phyloP scores from a whole-genome alignment of 2,113 vertebrate species.

The Sakesphorus luctuosus region DNA sequence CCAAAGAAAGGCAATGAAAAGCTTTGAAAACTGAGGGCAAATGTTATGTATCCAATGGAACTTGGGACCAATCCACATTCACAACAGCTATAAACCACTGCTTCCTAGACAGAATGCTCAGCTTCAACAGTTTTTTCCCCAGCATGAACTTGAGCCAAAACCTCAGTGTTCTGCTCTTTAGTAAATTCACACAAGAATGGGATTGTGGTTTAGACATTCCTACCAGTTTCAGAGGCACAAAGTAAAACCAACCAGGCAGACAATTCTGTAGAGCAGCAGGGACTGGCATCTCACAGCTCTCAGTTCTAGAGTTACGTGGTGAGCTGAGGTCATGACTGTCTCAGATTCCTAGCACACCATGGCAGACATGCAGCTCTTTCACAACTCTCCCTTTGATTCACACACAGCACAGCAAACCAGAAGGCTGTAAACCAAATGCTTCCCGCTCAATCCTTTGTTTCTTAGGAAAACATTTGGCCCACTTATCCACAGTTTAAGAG shows the following conservation, averaged over 20 bases:
- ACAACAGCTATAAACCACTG: slow-evolving; percentile 13
- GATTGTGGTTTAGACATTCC: not conserved
- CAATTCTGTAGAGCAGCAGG: not conserved
- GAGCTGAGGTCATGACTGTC: not conserved
- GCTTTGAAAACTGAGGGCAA: not conserved
- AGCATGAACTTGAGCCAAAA: slow-evolving; percentile 17
- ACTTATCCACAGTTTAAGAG: not conserved
- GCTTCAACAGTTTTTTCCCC: not conserved
- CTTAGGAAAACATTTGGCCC: not conserved
- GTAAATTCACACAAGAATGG: not conserved
- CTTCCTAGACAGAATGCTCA: not conserved
- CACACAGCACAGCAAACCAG: not conserved
- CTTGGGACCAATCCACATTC: not conserved
- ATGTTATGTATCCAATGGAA: not conserved
- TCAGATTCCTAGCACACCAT: not conserved
- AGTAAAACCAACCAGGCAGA: not conserved
- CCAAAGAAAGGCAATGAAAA: not conserved
- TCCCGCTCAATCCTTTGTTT: not conserved
- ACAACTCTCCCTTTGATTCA: not conserved
- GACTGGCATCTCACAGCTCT: not conserved
- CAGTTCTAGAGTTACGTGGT: not conserved
- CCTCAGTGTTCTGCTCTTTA: not conserved
- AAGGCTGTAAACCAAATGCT: not conserved
- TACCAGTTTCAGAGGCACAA: not conserved
- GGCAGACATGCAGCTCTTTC: not conserved